Conservation (phyloP, 2,113 vertebrate genomes). For the Dasyurus viverrinus region DNA sequence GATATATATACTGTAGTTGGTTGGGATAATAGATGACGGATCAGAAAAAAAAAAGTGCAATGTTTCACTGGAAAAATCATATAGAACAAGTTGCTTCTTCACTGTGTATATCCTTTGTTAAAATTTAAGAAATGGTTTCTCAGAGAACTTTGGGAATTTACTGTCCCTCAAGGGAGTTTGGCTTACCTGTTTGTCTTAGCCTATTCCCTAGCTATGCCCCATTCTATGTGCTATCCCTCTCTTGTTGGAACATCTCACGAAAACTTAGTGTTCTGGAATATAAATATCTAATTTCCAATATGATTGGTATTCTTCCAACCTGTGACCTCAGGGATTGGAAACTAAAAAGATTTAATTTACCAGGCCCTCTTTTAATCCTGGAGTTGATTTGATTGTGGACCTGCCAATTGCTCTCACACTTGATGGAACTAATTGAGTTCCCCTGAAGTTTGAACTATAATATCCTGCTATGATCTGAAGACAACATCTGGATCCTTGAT, state of each 20-base stretch:
- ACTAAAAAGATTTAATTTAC: neutral
- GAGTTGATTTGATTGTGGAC: neutral
- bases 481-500: neutral
- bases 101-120: neutral
- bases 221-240: neutral
- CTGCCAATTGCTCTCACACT: neutral
- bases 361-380: neutral
- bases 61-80: neutral
- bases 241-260: neutral
- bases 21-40: neutral
- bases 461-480: neutral
- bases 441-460: neutral
- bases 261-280: neutral
- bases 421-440: neutral
- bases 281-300: neutral
- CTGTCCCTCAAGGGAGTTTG: neutral
- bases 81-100: neutral
- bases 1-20: neutral
- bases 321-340: neutral
- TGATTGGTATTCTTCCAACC: neutral
- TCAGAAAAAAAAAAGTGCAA: neutral
- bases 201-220: neutral
- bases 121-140: neutral
- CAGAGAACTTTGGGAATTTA: neutral
- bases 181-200: neutral